Evolutionary conservation across 2,113 vertebrate species (phyloP), one percentile per base, ranked within the genome.

Genomic region (Rafetus swinhoei): DNA sequence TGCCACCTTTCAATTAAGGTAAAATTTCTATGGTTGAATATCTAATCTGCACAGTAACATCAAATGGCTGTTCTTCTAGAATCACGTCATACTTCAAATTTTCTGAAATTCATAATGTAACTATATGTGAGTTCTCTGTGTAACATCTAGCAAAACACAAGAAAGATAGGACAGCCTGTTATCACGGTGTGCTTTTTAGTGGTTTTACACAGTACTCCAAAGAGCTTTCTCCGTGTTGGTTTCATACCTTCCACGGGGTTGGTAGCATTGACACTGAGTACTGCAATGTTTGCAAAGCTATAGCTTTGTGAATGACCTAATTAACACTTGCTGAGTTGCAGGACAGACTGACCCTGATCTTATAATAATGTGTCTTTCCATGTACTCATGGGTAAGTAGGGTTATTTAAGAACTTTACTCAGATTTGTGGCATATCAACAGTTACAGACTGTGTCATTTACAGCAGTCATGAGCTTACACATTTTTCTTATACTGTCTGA

Each of bases 331-430:
- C 85, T 0, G 3, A 84, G 2, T 16, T 82, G 62, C 79, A 79
- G n/a, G 90, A 74, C 85, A 77, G 65, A 55, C 27, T 55, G 79
- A 45, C 72, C 86, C 35, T 59, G 32, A 56, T 72, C 8, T 90
- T 89, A 53, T 25, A 16, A 13, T 55, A 92, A 86, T 2, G 9
- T 82, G 45, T 89, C 79, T n/a, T 57, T 96, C 82, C 45, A 60
- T 54, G 59, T n/a, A 69, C 91, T 95, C 82, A 85, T 65, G 82
- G 39, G 35, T 13, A 89, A 92, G 87, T 32, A 74, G 0, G 1
- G 29, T 90, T 92, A 89, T 93, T 96, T 94, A 88, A 97, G 93
- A 96, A 83, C 79, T 96, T 97, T 88, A 92, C 69, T 13, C 3
- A 19, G 91, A 93, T 86, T 65, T 95, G 59, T 22, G 89, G 87